Base-by-base conservation (phyloP, 2,888 invertebrate genomes). In the Drosophila mulleri region DNA sequence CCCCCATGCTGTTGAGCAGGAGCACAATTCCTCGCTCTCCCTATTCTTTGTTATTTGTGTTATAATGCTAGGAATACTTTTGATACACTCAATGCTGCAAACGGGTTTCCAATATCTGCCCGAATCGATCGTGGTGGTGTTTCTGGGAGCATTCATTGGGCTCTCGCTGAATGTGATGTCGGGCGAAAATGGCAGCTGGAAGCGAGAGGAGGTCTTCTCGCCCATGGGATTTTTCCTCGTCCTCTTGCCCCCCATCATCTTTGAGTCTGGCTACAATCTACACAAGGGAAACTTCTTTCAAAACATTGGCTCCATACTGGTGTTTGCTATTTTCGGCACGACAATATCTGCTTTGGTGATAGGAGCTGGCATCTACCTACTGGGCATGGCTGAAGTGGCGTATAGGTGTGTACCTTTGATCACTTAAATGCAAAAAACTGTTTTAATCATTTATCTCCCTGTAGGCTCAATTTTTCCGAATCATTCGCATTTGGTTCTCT, bases 151-250 rank as follows among this genome's bases (percentile, higher is more conserved):
- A 45, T 94, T 98, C 0, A 98, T 99, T 91, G 99, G 99, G 6
- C 94, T 98, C 90, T 94, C 97, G 39, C 95, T 99, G 88, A 98
- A 98, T 92, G 94, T 98, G 9, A 95, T 98, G 94, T 97, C 97
- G 2, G 96, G 96, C 83, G 91, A 92, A 32, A 97, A 98, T 91
- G 97, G 97, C 47, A 98, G 98, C 92, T 98, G 98, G 98, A 95
- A 98, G 91, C 97, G 98, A 92, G 99, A 99, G 92, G 99, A 99
- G 93, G 98, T 98, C 0, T 98, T 99, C 91, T 98, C 98, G 9
- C 99, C 99, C 0, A 99, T 99, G 23, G 98, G 99, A 26, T 99
- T 99, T 93, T 99, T 99, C 91, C 94, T 99, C 60, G 97, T 99
- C 3, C 94, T 99, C 1, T 93, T 99, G 60, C 99, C 99, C 12